Evolutionary conservation across 2,797 vertebrate species (phyloP).

Genomic region (Sphenodon punctatus): DNA sequence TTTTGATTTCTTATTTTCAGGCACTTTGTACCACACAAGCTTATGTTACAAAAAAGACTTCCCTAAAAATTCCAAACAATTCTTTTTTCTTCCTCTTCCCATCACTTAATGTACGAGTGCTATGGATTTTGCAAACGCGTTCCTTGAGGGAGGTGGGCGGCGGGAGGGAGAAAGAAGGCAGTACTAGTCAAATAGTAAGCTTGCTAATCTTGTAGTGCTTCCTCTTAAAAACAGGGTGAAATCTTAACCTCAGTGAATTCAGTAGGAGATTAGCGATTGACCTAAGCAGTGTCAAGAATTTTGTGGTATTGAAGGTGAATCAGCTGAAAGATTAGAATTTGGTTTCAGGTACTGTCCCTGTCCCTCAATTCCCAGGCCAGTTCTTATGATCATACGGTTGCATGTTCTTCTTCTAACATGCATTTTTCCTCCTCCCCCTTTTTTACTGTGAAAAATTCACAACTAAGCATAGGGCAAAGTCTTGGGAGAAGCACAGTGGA

Average conservation of each 20-base stretch:
- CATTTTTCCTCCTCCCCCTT: background rate
- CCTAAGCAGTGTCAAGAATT: no score
- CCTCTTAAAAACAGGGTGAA: no score
- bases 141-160: background rate
- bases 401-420: background rate
- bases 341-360: rapidly evolving
- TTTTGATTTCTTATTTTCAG: background rate
- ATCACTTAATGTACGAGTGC: background rate
- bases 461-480: background rate
- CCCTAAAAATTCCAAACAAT: no score
- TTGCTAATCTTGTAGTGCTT: background rate
- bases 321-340: background rate
- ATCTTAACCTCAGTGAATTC: no score
- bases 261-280: no score
- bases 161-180: background rate
- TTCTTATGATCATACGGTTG: background rate
- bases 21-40: background rate
- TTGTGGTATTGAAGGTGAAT: background rate
- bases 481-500: background rate
- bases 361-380: background rate
- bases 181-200: background rate
- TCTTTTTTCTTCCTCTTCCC: background rate
- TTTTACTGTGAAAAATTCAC: background rate
- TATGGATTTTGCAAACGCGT: background rate
- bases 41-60: no score